Percentiles rank a stretch among this genome's conserved stretches.
Conservation (phyloP, 2,888 invertebrate genomes). For the Entomobrya multifasciata region DNA sequence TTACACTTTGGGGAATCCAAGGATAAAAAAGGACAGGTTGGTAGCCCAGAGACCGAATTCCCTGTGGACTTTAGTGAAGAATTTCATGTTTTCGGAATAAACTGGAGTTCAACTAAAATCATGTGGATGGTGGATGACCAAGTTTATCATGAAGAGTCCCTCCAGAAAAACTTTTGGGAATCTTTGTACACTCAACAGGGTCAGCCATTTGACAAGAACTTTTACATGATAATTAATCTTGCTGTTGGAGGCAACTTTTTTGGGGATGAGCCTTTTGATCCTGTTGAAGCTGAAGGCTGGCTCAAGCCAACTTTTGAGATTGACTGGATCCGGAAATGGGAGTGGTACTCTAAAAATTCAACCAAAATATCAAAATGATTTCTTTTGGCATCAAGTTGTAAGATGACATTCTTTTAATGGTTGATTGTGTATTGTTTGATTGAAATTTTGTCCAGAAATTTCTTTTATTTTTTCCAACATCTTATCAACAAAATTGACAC, state of each 20-base stretch:
- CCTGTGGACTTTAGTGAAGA: slow-evolving; percentile 68
- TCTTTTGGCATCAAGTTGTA: too few relatives aligned
- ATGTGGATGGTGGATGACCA: slow-evolving; percentile 73
- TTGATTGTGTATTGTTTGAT: too few relatives aligned
- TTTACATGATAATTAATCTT: slow-evolving; percentile 75
- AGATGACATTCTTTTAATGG: too few relatives aligned
- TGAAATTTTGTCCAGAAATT: too few relatives aligned
- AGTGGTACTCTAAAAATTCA: slow-evolving; percentile 69
- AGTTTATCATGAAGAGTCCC: slow-evolving; percentile 64
- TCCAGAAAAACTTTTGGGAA: slow-evolving; percentile 68
- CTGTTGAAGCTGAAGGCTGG: slow-evolving; percentile 72
- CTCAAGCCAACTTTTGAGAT: slow-evolving; percentile 72
- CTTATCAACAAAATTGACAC: too few relatives aligned
- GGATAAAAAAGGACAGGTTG: slow-evolving; percentile 69
- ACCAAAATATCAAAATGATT: too few relatives aligned
- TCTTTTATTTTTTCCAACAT: too few relatives aligned
- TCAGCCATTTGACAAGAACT: slow-evolving; percentile 73
- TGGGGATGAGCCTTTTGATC: slow-evolving; percentile 71
- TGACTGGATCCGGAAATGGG: slow-evolving; percentile 72
- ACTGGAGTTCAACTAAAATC: slow-evolving; percentile 69
- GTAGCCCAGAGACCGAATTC: slow-evolving; percentile 59
- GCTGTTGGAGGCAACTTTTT: slow-evolving; percentile 77
- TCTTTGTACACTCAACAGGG: slow-evolving; percentile 66
- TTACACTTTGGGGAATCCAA: slow-evolving; percentile 70
- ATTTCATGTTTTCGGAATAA: slow-evolving; percentile 70